These are phyloP conservation scores for Istiophorus platypterus DNA, from an alignment of 2,113 vertebrate genomes.

Conservation along the genomic window DNA sequence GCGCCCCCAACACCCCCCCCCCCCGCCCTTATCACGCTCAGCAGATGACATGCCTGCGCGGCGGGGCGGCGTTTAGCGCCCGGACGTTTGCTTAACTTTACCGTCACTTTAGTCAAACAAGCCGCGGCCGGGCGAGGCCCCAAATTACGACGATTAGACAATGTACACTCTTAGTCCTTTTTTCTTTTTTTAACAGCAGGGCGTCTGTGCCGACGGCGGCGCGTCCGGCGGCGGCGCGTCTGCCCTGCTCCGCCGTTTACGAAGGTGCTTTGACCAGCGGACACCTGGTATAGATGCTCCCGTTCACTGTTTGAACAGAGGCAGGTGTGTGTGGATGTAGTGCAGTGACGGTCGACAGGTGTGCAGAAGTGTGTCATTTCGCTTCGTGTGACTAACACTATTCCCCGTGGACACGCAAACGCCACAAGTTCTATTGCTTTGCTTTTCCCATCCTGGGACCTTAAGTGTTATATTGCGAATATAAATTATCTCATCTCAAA, in stretches of 20 bases:
- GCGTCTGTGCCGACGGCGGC: slow-evolving; percentile 7
- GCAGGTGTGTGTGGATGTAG: not conserved
- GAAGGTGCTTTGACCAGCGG: not conserved
- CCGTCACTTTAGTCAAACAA: slow-evolving; percentile 50
- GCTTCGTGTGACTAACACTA: not conserved
- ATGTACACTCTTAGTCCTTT: not conserved
- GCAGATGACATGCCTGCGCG: slow-evolving; percentile 69
- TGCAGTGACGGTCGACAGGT: not conserved
- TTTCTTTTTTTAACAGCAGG: not conserved
- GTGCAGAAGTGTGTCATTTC: not conserved
- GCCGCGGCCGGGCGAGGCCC: not conserved
- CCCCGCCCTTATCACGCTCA: slow-evolving; percentile 52
- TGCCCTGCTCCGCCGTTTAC: slow-evolving; percentile 45
- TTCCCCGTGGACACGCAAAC: too few relatives aligned
- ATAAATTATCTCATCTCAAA: not conserved
- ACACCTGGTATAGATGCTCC: not conserved
- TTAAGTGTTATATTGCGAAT: not conserved
- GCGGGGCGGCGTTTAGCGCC: too few relatives aligned
- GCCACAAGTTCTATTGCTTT: too few relatives aligned
- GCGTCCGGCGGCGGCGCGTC: too few relatives aligned
- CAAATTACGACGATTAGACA: slow-evolving; percentile 30
- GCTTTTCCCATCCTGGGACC: too few relatives aligned
- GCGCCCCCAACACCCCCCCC: too few relatives aligned
- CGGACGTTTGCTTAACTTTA: slow-evolving; percentile 59
- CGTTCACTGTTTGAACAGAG: not conserved